A percentile compares a stretch with the other conserved stretches of the same genome.
These are phyloP conservation scores for Poeciliopsis prolifica DNA, from an alignment of 2,113 vertebrate genomes.

Conservation along the genomic window DNA sequence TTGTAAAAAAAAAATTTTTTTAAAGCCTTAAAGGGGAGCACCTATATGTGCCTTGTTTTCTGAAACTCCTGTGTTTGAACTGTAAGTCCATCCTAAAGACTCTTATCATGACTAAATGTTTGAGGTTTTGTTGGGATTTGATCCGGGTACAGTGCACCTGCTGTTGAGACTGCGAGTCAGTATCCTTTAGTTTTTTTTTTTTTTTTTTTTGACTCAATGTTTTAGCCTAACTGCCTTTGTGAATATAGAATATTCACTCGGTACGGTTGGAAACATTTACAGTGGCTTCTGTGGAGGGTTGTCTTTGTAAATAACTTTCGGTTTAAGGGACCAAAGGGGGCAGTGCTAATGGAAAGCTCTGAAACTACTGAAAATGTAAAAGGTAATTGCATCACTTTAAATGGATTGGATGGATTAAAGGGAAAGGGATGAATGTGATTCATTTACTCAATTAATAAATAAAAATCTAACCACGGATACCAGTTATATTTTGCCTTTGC, in stretches of 20 bases:
- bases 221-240: constrained; percentile 29
- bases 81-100: constrained; percentile 39
- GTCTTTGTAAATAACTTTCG: constrained; percentile 50
- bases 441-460: constrained; percentile 22
- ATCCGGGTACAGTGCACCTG: constrained; percentile 11
- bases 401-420: background rate
- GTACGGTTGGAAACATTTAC: constrained; percentile 31
- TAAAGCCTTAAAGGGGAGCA: constrained; percentile 35
- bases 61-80: constrained; percentile 42
- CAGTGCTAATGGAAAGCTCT: constrained; percentile 42
- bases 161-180: constrained; percentile 26
- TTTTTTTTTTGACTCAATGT: constrained; percentile 8
- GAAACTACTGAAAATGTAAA: constrained; percentile 76
- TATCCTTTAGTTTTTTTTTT: constrained; percentile 38
- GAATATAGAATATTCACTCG: constrained; percentile 35
- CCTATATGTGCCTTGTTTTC: constrained; percentile 45
- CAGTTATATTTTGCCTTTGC: constrained; percentile 4
- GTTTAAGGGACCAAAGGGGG: constrained; percentile 61
- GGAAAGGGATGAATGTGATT: background rate
- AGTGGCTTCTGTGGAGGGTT: constrained; percentile 26
- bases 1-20: background rate
- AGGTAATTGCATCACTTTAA: constrained; percentile 20
- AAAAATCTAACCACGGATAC: constrained; percentile 47
- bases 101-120: background rate
- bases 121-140: constrained; percentile 1